Evolutionary conservation across 2,888 invertebrate genomes (phyloP), one percentile per base, ranked within the genome.

Genomic region (Hirtodrosophila confusa): DNA sequence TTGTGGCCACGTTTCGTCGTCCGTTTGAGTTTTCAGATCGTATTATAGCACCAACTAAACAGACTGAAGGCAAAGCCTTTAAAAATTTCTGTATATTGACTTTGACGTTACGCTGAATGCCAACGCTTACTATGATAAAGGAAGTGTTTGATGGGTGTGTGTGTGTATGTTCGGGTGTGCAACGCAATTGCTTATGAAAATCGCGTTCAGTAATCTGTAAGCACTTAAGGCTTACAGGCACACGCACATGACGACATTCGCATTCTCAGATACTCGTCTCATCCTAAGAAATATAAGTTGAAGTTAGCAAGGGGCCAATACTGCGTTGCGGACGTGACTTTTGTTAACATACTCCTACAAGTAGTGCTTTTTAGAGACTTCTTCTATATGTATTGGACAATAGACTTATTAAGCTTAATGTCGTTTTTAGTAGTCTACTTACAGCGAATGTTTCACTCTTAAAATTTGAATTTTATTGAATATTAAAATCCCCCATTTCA

Each of bases 1-100:
- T 65, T 77, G 62, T 65, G 62, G 77, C 73, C 79, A 75, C 76
- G 71, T 68, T 76, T 64, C 56, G 78, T 74, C 77, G 84, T 77
- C 84, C 78, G 79, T 82, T 76, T 86, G 86, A 80, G 84, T 68
- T 62, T 64, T 57, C 74, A 74, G 80, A 80, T 86, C 86, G 77
- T 80, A 83, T 83, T 80, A 77, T 70, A 75, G 75, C 75, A 73
- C 76, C 71, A 51, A 61, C 71, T 71, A 62, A 76, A 62, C 71
- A 53, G 45, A 56, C 57, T 66, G 71, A 71, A 49, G 54, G 35
- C 48, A 55, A 48, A 67, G 44, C 47, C 56, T 43, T 45, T 56
- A 37, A 44, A 58, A 64, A 35, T 55, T n/a, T 61, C 54, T 64
- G 60, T 58, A 49, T 85, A 86, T 84, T 86, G 80, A 86, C 75